These are phyloP conservation scores for Buteo buteo DNA, from an alignment of 2,113 vertebrate species.

Conservation along the genomic window DNA sequence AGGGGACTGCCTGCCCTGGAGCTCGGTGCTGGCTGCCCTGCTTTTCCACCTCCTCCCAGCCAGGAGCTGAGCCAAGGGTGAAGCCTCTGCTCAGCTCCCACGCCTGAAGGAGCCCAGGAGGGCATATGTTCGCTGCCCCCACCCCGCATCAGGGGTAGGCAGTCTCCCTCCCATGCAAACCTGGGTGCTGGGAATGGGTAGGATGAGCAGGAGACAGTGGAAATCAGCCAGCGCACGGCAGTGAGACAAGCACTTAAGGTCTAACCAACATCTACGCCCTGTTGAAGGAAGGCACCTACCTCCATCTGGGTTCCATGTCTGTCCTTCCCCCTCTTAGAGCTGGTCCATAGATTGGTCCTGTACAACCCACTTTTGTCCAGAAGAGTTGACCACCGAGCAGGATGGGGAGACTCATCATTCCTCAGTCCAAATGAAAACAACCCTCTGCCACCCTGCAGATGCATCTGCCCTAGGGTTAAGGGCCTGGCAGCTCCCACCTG, in stretches of 20 bases:
- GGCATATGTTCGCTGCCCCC: accelerated
- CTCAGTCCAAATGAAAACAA: not conserved
- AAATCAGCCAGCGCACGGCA: not conserved
- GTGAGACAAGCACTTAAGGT: not conserved
- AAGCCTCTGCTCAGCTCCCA: not conserved
- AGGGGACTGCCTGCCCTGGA: not conserved
- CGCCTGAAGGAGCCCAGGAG: not conserved
- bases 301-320: not conserved
- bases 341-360: not conserved
- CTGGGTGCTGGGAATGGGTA: not conserved
- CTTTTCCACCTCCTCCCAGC: not conserved
- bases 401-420: not conserved
- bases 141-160: accelerated
- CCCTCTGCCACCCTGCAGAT: not conserved
- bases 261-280: not conserved
- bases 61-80: not conserved
- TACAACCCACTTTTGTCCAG: not conserved
- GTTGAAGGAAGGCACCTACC: not conserved
- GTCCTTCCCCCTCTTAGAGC: not conserved
- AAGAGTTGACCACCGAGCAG: not conserved
- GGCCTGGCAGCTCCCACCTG: not conserved
- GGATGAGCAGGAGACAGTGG: not conserved
- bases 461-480: not conserved
- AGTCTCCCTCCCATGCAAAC: not conserved
- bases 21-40: not conserved